Evolutionary conservation across 1,140 invertebrate genomes (phyloP), one percentile per base, ranked within the genome.

Genomic region (Dinoponera quadriceps): DNA sequence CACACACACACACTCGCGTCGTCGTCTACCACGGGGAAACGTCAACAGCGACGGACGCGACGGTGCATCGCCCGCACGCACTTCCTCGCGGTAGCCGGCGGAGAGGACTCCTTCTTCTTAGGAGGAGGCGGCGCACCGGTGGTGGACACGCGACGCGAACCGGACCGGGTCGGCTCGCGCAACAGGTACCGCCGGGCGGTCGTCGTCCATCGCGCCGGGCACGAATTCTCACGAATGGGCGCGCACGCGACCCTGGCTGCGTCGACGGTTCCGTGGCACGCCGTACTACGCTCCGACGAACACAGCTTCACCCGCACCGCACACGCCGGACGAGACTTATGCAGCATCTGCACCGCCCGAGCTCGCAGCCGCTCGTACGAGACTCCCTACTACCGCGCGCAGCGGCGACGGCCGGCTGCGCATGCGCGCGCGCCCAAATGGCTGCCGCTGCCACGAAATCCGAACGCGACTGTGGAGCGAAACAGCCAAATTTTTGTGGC

Each of bases 11-110:
- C 20, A 18, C 20, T 18, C 20, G 20, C 29, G 48, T 20, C 11
- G 48, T 20, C 11, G 9, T 51, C 49, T 51, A 20, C 7, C 27
- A 66, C 14, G 38, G 9, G 20, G 22, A 33, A 75, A 83, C 44
- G 38, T 83, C 72, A 83, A 77, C 73, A 27, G 20, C 14, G 59
- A 25, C 25, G 33, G 60, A 60, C 22, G 51, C 68, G 38, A 16
- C 11, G 65, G 5, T 18, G n/a, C 77, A 73, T 78, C 33, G 16
- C 57, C 49, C 16, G 4, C 14, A 16, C 16, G 4, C 14, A 16
- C 3, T 55, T 38, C 27, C 18, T 18, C 18, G 33, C n/a, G 55
- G 14, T 20, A 16, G 29, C 20, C 13, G 38, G 38, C 38, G 38
- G 38, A 44, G 29, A 57, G 14, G 33, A 27, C 27, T 27, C 20